These are phyloP conservation scores for Neoarius graeffei DNA, from an alignment of 2,113 vertebrate genomes.

Conservation along the genomic window DNA sequence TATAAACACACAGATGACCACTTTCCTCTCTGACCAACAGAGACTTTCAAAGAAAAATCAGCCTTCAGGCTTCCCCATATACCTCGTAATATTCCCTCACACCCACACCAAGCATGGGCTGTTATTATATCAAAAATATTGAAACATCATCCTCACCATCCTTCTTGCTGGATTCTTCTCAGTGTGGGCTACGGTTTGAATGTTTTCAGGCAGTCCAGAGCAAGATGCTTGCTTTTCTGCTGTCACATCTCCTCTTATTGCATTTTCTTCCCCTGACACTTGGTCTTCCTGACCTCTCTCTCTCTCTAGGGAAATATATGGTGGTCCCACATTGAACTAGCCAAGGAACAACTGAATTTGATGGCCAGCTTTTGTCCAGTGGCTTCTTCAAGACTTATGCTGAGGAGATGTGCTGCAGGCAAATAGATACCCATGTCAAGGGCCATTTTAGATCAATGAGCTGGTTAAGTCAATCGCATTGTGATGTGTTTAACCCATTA, in stretches of 20 bases:
- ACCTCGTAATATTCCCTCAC: conserved; percentile 28
- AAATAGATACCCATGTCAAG: neutral
- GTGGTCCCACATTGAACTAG: conserved; percentile 45
- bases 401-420: neutral
- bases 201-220: neutral
- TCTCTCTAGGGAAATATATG: conserved; percentile 52
- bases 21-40: neutral
- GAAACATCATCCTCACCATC: conserved; percentile 44
- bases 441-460: neutral
- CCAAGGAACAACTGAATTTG: conserved; percentile 58
- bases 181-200: conserved; percentile 17
- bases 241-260: conserved; percentile 9
- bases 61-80: conserved; percentile 18
- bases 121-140: conserved; percentile 51
- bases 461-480: neutral
- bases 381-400: conserved; percentile 33
- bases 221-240: neutral
- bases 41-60: conserved; percentile 2
- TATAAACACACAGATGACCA: conserved; percentile 13
- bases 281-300: conserved; percentile 51
- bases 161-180: neutral
- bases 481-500: neutral
- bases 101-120: neutral
- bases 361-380: conserved; percentile 39
- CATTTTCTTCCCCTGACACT: neutral